Evolutionary conservation across 2,888 invertebrate species (phyloP).

Genomic region (Choristoneura rosaceana): DNA sequence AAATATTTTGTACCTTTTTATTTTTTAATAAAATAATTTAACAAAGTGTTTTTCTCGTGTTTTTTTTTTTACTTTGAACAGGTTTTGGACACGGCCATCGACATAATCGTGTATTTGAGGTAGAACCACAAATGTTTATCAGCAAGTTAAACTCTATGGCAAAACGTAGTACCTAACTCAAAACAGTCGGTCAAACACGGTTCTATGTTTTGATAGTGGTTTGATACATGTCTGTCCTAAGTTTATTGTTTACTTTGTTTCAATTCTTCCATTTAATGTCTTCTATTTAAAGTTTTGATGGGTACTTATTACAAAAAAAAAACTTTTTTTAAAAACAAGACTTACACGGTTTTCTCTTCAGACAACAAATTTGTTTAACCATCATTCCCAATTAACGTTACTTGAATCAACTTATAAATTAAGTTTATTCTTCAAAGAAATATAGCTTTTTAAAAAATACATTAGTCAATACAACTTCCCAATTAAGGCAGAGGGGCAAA

Average conservation of each 20-base stretch:
- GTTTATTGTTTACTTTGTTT: background rate
- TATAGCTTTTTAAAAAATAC: conserved; percentile 66
- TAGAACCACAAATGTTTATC: background rate
- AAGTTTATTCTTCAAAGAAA: conserved; percentile 40
- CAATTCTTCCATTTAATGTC: background rate
- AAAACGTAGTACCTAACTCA: background rate
- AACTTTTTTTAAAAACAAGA: background rate
- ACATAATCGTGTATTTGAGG: background rate
- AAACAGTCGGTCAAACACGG: background rate
- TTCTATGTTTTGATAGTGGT: background rate
- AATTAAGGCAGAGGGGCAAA: conserved; percentile 59
- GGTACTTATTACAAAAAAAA: background rate
- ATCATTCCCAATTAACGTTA: conserved; percentile 31
- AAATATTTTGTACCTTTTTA: conserved; percentile 41
- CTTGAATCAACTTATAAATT: conserved; percentile 29
- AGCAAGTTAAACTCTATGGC: background rate
- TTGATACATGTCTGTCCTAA: background rate
- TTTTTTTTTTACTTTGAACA: no score
- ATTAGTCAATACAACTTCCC: conserved; percentile 64
- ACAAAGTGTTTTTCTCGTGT: background rate
- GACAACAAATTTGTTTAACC: background rate
- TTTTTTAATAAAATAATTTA: conserved; percentile 35
- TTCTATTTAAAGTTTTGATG: background rate
- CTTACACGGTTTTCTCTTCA: background rate
- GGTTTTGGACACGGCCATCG: background rate